Evolutionary conservation across 2,888 invertebrate species (phyloP).

Genomic region (Campaea margaritaria): DNA sequence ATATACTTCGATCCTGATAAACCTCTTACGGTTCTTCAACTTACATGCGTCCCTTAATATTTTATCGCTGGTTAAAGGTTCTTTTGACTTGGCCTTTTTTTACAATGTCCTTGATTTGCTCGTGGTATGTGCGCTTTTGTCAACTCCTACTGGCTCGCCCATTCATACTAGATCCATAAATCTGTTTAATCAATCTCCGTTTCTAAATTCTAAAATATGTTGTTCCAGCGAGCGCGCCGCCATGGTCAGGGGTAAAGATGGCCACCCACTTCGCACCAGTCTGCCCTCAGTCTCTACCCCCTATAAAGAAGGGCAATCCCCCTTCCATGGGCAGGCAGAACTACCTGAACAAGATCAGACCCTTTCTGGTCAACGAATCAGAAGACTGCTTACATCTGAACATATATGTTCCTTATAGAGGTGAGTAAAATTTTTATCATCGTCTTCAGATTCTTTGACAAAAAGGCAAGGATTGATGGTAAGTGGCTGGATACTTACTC

Average conservation of each 20-base stretch:
- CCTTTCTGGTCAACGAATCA: conserved; percentile 88
- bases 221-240: conserved; percentile 89
- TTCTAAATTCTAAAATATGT: conserved; percentile 12
- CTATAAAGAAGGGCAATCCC: conserved; percentile 85
- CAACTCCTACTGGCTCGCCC: too few relatives aligned
- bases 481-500: too few relatives aligned
- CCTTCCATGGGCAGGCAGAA: conserved; percentile 88
- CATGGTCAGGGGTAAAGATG: conserved; percentile 90
- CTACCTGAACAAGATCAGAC: conserved; percentile 89
- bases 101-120: too few relatives aligned
- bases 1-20: too few relatives aligned
- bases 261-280: conserved; percentile 91
- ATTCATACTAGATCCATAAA: too few relatives aligned
- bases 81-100: too few relatives aligned
- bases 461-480: too few relatives aligned
- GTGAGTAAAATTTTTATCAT: conserved; percentile 79
- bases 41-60: too few relatives aligned
- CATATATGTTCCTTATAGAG: conserved; percentile 94
- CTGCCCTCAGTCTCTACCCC: conserved; percentile 93
- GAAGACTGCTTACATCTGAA: conserved; percentile 97
- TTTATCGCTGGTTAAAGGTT: too few relatives aligned
- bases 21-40: too few relatives aligned
- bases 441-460: neutral
- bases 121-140: too few relatives aligned
- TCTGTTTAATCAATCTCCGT: too few relatives aligned